phyloP scores from a whole-genome alignment of 1,140 invertebrate species.

The Drosophila seguyi region DNA sequence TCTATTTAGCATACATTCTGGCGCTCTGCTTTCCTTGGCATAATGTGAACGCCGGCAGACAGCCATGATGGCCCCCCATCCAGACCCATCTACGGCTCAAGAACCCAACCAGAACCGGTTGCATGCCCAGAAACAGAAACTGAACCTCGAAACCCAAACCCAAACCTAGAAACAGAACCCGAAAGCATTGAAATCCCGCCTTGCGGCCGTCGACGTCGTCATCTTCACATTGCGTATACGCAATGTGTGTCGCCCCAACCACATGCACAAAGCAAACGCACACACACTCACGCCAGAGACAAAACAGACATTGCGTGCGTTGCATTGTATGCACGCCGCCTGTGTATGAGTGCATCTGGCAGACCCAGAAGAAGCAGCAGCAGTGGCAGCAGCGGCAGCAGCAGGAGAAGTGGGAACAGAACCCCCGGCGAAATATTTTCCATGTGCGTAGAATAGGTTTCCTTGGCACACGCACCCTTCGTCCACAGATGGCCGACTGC shows the following conservation, averaged over 20 bases:
- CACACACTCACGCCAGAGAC: constrained; percentile 25
- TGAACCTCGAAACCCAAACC: constrained; percentile 13
- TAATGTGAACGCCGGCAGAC: constrained; percentile 68
- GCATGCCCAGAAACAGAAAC: constrained; percentile 22
- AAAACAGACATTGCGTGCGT: constrained; percentile 68
- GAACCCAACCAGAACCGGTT: constrained; percentile 14
- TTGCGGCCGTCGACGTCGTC: constrained; percentile 59
- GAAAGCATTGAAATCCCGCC: constrained; percentile 64
- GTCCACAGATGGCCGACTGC: constrained; percentile 30
- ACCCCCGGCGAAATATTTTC: constrained; percentile 36
- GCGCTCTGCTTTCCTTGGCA: constrained; percentile 65
- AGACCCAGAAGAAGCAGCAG: constrained; percentile 31
- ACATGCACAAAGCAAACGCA: constrained; percentile 46
- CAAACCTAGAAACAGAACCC: constrained; percentile 20
- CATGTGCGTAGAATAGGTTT: constrained; percentile 47
- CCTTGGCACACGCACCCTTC: constrained; percentile 37
- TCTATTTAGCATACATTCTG: constrained; percentile 84
- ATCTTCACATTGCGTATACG: constrained; percentile 63
- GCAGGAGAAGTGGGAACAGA: constrained; percentile 9
- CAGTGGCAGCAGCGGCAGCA: not conserved
- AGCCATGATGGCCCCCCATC: constrained; percentile 29
- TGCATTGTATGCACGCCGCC: constrained; percentile 57
- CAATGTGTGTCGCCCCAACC: constrained; percentile 77
- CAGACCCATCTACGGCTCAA: not conserved
- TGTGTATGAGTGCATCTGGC: constrained; percentile 49